These are phyloP conservation scores for Microcebus tavaratra DNA, from an alignment of 2,113 vertebrate genomes.

Conservation along the genomic window DNA sequence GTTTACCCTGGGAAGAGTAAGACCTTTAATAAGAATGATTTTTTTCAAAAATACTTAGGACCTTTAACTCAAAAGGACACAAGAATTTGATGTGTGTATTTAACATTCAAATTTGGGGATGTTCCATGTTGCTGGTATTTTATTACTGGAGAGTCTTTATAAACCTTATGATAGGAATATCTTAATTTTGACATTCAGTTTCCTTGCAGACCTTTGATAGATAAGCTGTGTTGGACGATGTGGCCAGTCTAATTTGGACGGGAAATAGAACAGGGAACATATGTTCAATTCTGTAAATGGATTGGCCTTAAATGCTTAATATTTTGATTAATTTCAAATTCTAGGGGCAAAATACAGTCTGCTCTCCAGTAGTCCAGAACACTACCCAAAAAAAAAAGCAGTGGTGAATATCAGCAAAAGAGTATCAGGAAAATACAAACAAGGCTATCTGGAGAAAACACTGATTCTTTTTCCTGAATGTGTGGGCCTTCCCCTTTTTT, in stretches of 20 bases:
- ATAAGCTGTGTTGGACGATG: background rate
- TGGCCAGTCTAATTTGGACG: background rate
- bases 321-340: background rate
- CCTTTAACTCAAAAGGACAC: background rate
- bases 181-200: background rate
- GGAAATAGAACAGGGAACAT: background rate
- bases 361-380: background rate
- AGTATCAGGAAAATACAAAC: background rate
- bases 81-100: background rate
- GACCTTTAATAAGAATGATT: background rate
- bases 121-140: background rate
- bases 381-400: background rate
- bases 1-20: background rate
- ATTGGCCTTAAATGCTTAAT: background rate
- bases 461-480: background rate
- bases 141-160: background rate
- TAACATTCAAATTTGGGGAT: background rate
- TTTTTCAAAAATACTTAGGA: background rate
- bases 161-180: background rate
- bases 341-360: background rate
- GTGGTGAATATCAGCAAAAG: background rate
- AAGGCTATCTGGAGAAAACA: background rate
- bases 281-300: background rate
- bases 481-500: background rate
- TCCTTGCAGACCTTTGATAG: background rate